phyloP scores from a whole-genome alignment of 1,140 invertebrate genomes.

The Caenorhabditis briggsae region DNA sequence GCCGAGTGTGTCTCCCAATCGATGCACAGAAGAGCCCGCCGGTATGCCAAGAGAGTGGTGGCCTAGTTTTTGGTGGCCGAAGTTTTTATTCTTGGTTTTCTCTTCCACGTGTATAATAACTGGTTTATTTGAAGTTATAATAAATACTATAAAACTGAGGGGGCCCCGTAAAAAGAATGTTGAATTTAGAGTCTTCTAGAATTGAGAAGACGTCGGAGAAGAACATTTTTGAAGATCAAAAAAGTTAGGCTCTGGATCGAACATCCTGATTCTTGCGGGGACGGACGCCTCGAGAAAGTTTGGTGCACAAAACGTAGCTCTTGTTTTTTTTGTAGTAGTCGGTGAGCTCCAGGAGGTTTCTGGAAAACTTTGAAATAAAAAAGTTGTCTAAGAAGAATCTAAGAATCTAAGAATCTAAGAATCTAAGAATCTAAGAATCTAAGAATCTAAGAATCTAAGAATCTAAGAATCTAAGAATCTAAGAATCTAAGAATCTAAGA shows the following conservation, averaged over 20 bases:
- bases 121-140: constrained; percentile 19
- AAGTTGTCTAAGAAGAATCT: not conserved
- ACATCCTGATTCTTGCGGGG: not conserved
- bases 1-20: constrained; percentile 20
- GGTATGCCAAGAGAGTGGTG: not conserved
- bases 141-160: constrained; percentile 3
- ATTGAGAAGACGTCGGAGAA: not conserved
- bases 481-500: no score
- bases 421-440: not conserved
- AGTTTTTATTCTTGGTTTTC: not conserved
- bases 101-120: constrained; percentile 18
- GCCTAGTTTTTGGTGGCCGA: not conserved
- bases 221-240: no score
- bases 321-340: constrained; percentile 45
- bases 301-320: constrained; percentile 35
- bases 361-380: not conserved
- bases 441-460: no score
- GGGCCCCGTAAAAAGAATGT: not conserved
- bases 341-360: constrained; percentile 32
- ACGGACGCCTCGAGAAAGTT: constrained; percentile 9
- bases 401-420: not conserved
- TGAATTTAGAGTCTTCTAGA: not conserved
- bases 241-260: not conserved
- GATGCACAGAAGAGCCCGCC: constrained; percentile 18
- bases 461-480: no score